Percentiles rank a stretch among this genome's conserved stretches.
Evolutionary conservation across 2,797 vertebrate genomes (phyloP).

Genomic region (Amniataba percoides): DNA sequence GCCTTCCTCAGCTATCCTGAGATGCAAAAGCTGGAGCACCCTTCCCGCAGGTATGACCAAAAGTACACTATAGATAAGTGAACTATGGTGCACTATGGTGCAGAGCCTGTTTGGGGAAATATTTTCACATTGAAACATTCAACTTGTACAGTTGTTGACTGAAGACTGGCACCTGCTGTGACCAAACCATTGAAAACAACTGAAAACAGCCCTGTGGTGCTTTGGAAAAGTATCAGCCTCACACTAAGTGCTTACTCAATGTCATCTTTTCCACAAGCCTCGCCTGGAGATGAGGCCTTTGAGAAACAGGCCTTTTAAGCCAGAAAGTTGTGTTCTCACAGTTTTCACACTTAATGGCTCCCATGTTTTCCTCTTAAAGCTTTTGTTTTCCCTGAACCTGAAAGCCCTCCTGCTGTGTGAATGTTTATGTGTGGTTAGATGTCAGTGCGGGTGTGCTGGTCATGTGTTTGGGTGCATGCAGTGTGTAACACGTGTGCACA

Average conservation of each 20-base stretch:
- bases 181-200: slow-evolving; percentile 8
- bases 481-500: neutral
- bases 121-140: slow-evolving; percentile 7
- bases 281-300: slow-evolving; percentile 12
- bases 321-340: slow-evolving; percentile 42
- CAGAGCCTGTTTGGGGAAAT: neutral
- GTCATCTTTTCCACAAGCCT: slow-evolving; percentile 16
- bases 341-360: slow-evolving; percentile 64
- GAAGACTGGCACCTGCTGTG: slow-evolving; percentile 22
- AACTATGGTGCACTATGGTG: neutral
- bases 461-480: slow-evolving; percentile 3
- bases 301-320: slow-evolving; percentile 35
- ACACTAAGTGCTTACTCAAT: slow-evolving; percentile 10
- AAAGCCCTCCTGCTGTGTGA: slow-evolving; percentile 50
- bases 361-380: slow-evolving; percentile 66
- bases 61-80: neutral
- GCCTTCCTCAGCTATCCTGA: neutral
- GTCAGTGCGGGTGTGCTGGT: slow-evolving; percentile 29
- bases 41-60: neutral
- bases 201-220: neutral
- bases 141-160: slow-evolving; percentile 24
- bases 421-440: slow-evolving; percentile 40
- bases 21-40: neutral
- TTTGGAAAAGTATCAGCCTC: neutral
- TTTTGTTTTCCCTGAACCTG: slow-evolving; percentile 56